Evolutionary conservation across 2,113 vertebrate genomes (phyloP).

Genomic region (Zosterops lateralis): DNA sequence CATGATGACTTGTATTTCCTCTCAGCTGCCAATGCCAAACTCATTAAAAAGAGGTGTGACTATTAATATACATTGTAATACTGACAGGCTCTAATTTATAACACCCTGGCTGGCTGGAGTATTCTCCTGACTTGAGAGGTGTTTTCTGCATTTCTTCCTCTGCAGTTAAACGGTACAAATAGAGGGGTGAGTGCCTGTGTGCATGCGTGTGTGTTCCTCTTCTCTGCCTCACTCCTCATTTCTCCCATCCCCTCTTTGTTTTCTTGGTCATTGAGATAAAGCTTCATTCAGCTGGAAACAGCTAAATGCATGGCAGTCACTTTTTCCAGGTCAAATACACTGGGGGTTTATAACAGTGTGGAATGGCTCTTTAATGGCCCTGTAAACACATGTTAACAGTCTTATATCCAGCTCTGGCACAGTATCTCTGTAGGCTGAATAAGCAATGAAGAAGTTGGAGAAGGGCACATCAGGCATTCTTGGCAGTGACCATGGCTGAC

Average conservation of each 20-base stretch:
- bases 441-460: slow-evolving; percentile 64
- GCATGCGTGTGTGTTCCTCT: not conserved
- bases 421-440: slow-evolving; percentile 50
- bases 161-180: slow-evolving; percentile 75
- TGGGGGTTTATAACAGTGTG: slow-evolving; percentile 46
- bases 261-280: slow-evolving; percentile 48
- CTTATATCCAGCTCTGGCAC: slow-evolving; percentile 30
- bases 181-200: slow-evolving; percentile 59
- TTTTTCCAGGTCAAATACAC: slow-evolving; percentile 58
- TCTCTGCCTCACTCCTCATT: not conserved
- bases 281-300: slow-evolving; percentile 48
- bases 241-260: slow-evolving; percentile 49
- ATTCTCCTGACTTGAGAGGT: slow-evolving; percentile 82
- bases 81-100: slow-evolving; percentile 99
- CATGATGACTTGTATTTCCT: slow-evolving; percentile 99
- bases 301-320: slow-evolving; percentile 39
- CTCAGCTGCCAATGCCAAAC: slow-evolving; percentile 99
- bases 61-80: slow-evolving; percentile 99
- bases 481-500: slow-evolving; percentile 51
- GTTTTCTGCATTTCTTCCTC: slow-evolving; percentile 77
- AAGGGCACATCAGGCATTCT: slow-evolving; percentile 50
- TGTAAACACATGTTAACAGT: slow-evolving; percentile 61
- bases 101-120: slow-evolving; percentile 86
- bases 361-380: slow-evolving; percentile 54
- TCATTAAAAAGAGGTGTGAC: slow-evolving; percentile 99